These are phyloP conservation scores for Boulengeromyrus knoepffleri DNA, from an alignment of 2,113 vertebrate genomes.

Conservation along the genomic window DNA sequence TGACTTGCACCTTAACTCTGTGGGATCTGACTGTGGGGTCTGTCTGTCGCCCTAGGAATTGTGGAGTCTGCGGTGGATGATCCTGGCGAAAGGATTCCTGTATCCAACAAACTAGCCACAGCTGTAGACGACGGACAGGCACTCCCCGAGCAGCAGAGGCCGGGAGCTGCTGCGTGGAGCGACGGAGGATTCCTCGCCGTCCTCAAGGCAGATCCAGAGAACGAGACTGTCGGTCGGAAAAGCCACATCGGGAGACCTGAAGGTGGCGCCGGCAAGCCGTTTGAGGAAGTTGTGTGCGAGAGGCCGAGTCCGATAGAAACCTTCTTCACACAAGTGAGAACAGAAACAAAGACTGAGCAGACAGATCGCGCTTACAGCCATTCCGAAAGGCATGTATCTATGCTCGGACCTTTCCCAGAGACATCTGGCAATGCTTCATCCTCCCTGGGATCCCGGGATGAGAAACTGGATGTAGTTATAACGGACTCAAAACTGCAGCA, in stretches of 20 bases:
- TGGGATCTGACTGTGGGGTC: neutral
- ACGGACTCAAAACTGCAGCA: neutral
- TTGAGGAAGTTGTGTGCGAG: slow-evolving; percentile 46
- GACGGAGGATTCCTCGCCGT: neutral
- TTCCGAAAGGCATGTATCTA: slow-evolving; percentile 31
- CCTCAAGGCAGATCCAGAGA: neutral
- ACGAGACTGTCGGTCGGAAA: slow-evolving; percentile 28
- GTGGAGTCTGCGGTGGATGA: neutral
- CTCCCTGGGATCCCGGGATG: neutral
- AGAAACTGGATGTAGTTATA: neutral
- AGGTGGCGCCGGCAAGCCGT: neutral
- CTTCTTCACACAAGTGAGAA: slow-evolving; percentile 42
- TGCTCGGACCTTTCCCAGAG: neutral
- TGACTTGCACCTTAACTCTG: neutral
- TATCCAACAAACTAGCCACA: neutral
- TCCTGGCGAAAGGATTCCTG: neutral
- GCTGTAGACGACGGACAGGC: neutral
- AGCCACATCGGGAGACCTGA: slow-evolving; percentile 35
- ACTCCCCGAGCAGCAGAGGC: neutral
- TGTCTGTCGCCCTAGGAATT: neutral
- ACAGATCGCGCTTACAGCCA: slow-evolving; percentile 51
- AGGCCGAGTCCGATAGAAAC: slow-evolving; percentile 49
- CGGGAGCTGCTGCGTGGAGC: neutral
- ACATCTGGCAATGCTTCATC: neutral
- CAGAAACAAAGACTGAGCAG: slow-evolving; percentile 47